Base-by-base conservation (phyloP, 1,140 invertebrate species). In the Phocides pigmalion region DNA sequence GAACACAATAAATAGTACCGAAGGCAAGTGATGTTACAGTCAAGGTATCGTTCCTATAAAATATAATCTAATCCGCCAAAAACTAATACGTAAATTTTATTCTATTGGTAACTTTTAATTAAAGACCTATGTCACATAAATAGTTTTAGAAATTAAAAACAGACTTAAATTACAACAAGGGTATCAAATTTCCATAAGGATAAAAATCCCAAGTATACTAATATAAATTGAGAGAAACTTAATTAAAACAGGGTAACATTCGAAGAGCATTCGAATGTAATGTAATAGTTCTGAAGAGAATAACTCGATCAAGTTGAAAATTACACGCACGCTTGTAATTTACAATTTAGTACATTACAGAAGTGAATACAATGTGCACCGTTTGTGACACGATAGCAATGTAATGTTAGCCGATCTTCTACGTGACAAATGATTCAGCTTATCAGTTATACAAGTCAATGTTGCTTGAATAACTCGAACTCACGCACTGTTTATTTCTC, bases 71-170 rank as follows among this genome's bases (percentile, higher is more conserved):
- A 69, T 71, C 62, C 68, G 72, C 71, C 79, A 44, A 75, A 76
- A 62, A 73, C 56, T 56, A 44, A 49, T 14, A n/a, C n/a, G 19
- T 62, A 72, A 72, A 61, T 72, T 85, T 84, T 82, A 89, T 66
- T 75, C 82, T 89, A 90, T 81, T 89, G 88, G 88, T 90, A 90
- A 90, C 88, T 90, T 81, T 87, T 68, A 77, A 70, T 81, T 83
- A 74, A 70, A 81, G 66, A 79, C 70, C 75, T 82, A 83, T 84
- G 69, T 87, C 72, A 84, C 80, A 87, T 84, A 86, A 87, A 87
- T 87, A 88, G 76, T 79, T 76, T 81, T 81, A 76, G 75, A 83
- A 70, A 74, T 64, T 59, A 74, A 79, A 82, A 82, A 83, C 70
- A 81, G 74, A 74, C 81, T 73, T 79, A 78, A 76, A 75, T 68